Percentiles rank a stretch among this genome's conserved stretches.
phyloP scores from a whole-genome alignment of 2,888 invertebrate species.

The Papilio gigon region DNA sequence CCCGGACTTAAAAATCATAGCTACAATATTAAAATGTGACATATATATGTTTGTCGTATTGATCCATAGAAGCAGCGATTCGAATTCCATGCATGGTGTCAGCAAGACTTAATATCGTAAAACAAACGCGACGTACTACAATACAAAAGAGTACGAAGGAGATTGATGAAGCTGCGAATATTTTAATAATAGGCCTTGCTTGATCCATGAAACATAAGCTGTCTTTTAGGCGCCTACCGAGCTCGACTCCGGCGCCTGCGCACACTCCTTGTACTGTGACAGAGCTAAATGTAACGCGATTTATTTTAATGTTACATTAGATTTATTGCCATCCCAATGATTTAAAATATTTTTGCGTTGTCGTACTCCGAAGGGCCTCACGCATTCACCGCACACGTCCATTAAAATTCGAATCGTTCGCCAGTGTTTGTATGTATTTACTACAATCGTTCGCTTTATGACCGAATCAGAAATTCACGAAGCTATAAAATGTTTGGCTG shows the following conservation, averaged over 20 bases:
- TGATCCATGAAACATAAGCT: slow-evolving; percentile 39
- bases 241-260: slow-evolving; percentile 29
- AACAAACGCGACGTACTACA: slow-evolving; percentile 11
- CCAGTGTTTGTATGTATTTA: slow-evolving; percentile 49
- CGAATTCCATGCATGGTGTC: slow-evolving; percentile 5
- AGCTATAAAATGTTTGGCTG: slow-evolving; percentile 38
- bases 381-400: slow-evolving; percentile 57
- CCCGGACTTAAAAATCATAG: too few relatives aligned
- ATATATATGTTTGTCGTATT: neutral
- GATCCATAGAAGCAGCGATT: neutral
- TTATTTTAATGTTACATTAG: slow-evolving; percentile 52
- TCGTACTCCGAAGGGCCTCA: slow-evolving; percentile 50
- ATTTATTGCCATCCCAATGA: slow-evolving; percentile 55
- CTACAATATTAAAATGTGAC: too few relatives aligned
- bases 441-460: slow-evolving; percentile 54
- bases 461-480: slow-evolving; percentile 47
- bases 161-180: slow-evolving; percentile 32
- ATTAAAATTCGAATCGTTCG: slow-evolving; percentile 60
- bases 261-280: slow-evolving; percentile 30
- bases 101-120: slow-evolving; percentile 23
- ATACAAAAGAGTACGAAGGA: slow-evolving; percentile 21
- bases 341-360: slow-evolving; percentile 53
- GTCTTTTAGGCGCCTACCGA: slow-evolving; percentile 37
- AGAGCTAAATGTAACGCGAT: slow-evolving; percentile 49
- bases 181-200: slow-evolving; percentile 26